Conservation (phyloP, 2,888 invertebrate species). For the Alcis repandata region DNA sequence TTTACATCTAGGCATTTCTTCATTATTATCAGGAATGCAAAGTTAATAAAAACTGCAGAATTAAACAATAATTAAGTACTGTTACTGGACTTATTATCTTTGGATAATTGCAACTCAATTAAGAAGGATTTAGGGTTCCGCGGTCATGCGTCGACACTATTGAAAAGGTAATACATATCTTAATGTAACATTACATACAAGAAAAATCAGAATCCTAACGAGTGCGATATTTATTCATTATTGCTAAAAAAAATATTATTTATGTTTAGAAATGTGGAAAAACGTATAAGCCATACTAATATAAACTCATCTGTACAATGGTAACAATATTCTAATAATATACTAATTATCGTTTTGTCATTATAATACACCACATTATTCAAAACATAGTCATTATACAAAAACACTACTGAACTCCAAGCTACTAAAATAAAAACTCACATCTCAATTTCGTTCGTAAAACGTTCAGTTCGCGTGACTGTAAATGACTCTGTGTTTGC, state of each 20-base stretch:
- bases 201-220: no score
- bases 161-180: no score
- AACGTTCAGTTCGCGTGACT: conserved; percentile 16
- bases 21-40: not conserved
- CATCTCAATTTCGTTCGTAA: conserved; percentile 11
- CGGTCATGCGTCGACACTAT: not conserved
- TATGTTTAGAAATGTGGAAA: no score
- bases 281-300: no score
- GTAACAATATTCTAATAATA: no score
- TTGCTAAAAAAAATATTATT: not conserved
- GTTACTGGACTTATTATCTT: conserved; percentile 44
- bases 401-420: not conserved
- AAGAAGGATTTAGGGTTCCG: conserved; percentile 27
- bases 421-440: not conserved
- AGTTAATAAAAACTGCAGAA: conserved; percentile 43
- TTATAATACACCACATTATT: no score
- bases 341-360: no score
- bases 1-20: not conserved
- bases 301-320: no score
- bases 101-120: conserved; percentile 38
- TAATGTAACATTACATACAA: no score
- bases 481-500: conserved; percentile 24
- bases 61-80: conserved; percentile 51
- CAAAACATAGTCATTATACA: not conserved
- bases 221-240: not conserved